Evolutionary conservation across 2,797 vertebrate genomes (phyloP).

Genomic region (Picus viridis): DNA sequence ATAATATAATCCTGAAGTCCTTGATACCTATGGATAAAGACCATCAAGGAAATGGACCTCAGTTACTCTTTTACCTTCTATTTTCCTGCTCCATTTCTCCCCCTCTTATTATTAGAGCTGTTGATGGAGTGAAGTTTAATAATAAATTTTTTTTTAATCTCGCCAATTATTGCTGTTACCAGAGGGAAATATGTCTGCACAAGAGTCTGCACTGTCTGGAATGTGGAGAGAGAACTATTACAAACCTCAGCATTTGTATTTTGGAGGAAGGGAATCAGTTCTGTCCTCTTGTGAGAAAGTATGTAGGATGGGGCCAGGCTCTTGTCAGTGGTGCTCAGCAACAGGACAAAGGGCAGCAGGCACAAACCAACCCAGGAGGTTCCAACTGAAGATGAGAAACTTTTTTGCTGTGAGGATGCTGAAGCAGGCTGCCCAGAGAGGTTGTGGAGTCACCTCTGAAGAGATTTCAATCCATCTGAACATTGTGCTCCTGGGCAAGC

Average conservation of each 20-base stretch:
- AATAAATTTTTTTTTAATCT: constrained; percentile 43
- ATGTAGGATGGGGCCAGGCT: neutral
- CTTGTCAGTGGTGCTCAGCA: too few relatives aligned
- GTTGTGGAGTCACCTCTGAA: too few relatives aligned
- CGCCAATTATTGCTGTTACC: neutral
- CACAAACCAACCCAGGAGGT: too few relatives aligned
- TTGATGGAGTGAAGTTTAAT: constrained; percentile 3
- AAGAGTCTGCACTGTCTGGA: neutral
- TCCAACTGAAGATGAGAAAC: too few relatives aligned
- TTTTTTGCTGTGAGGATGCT: too few relatives aligned
- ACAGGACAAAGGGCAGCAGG: too few relatives aligned
- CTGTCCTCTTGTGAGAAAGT: neutral
- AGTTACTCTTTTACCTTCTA: neutral
- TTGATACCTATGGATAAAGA: neutral
- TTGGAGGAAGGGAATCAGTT: neutral
- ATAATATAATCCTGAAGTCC: neutral
- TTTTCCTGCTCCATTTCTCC: neutral
- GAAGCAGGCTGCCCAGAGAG: too few relatives aligned
- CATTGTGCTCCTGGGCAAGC: too few relatives aligned
- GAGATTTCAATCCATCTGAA: too few relatives aligned
- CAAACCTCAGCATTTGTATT: neutral
- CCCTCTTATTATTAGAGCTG: neutral
- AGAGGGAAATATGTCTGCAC: neutral
- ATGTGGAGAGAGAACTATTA: neutral
- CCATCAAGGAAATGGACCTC: neutral